phyloP scores from a whole-genome alignment of 2,113 vertebrate species.

The Calonectris borealis region DNA sequence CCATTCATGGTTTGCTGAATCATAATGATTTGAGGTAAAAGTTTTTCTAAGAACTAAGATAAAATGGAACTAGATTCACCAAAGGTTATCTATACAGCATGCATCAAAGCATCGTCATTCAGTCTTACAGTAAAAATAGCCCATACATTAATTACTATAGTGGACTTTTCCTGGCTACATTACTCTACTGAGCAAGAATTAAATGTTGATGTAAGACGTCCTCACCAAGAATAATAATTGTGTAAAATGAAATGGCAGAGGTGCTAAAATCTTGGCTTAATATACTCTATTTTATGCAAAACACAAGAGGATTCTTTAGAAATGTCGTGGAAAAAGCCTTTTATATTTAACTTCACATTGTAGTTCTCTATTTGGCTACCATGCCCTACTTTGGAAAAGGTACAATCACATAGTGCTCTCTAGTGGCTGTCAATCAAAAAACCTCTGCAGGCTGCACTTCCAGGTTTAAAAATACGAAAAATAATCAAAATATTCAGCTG shows the following conservation, averaged over 20 bases:
- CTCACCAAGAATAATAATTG: neutral
- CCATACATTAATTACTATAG: neutral
- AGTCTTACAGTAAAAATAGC: neutral
- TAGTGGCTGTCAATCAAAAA: neutral
- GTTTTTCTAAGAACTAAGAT: neutral
- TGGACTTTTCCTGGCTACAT: neutral
- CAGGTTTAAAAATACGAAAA: neutral
- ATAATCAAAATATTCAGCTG: neutral
- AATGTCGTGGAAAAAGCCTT: neutral
- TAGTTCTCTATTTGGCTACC: neutral
- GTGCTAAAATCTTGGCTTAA: neutral
- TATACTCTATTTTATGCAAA: neutral
- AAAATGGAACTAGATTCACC: neutral
- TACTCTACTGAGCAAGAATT: neutral
- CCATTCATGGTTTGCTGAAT: neutral
- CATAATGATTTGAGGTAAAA: neutral
- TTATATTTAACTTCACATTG: neutral
- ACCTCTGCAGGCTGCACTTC: neutral
- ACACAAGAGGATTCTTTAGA: neutral
- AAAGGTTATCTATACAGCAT: neutral
- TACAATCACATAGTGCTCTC: conserved; percentile 17
- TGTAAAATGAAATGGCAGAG: neutral
- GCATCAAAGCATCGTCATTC: neutral
- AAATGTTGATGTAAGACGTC: neutral
- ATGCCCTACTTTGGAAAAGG: neutral